Percentiles rank a stretch among this genome's conserved stretches.
These are phyloP conservation scores for Sebastes steindachneri DNA, from an alignment of 2,797 vertebrate genomes.

Conservation along the genomic window DNA sequence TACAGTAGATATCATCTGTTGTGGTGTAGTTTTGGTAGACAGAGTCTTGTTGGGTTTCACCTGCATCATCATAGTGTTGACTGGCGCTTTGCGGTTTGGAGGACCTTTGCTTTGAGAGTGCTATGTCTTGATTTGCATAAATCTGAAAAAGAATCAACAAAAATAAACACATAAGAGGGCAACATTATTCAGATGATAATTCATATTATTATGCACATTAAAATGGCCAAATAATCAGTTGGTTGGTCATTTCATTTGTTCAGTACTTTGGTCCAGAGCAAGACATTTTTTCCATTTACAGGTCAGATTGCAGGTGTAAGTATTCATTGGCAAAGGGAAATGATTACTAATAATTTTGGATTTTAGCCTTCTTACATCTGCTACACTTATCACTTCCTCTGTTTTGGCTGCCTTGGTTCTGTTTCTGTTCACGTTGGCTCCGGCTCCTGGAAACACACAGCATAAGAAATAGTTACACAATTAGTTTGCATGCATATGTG, in stretches of 20 bases:
- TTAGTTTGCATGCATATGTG: not conserved
- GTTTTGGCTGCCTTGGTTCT: not conserved
- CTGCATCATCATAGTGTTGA: not conserved
- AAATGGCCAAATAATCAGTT: not conserved
- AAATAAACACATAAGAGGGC: not conserved
- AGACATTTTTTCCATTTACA: too few relatives aligned
- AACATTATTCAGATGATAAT: not conserved
- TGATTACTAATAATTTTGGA: not conserved
- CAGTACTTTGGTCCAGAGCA: not conserved
- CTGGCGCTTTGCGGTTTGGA: not conserved
- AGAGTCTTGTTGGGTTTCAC: not conserved
- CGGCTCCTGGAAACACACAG: conserved; percentile 1
- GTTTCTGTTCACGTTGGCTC: not conserved
- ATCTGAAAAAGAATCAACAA: conserved; percentile 22
- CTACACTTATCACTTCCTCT: not conserved
- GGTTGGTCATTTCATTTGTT: not conserved
- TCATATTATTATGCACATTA: too few relatives aligned
- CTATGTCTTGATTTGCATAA: conserved; percentile 1
- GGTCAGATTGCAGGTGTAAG: too few relatives aligned
- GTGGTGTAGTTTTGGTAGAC: not conserved
- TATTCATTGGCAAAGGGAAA: not conserved
- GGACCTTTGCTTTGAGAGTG: rapidly evolving
- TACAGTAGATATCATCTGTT: conserved; percentile 2
- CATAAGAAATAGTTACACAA: not conserved
- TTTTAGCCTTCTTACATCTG: conserved; percentile 14